These are phyloP conservation scores for Reinhardtius hippoglossoides DNA, from an alignment of 2,113 vertebrate genomes.

Conservation along the genomic window DNA sequence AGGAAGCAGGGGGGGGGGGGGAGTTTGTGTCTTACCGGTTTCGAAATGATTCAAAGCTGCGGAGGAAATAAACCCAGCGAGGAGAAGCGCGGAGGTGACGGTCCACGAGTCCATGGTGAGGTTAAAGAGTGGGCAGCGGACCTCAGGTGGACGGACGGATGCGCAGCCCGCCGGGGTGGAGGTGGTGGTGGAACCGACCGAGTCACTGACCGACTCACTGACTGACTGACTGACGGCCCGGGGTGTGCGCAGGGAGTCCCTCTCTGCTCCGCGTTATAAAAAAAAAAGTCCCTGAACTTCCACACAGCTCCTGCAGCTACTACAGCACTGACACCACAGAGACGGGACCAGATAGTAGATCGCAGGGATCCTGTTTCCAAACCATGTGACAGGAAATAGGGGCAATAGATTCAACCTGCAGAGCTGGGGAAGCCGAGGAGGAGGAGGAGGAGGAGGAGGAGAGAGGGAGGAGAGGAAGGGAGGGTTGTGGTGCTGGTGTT, in stretches of 20 bases:
- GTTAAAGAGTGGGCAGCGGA: not conserved
- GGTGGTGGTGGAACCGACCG: not conserved
- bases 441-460: not conserved
- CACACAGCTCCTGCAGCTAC: slow-evolving; percentile 66
- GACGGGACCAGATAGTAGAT: slow-evolving; percentile 77
- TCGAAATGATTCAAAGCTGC: slow-evolving; percentile 78
- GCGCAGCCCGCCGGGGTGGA: slow-evolving; percentile 55
- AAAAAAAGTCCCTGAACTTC: slow-evolving; percentile 74
- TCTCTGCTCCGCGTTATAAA: slow-evolving; percentile 29
- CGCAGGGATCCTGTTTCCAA: slow-evolving; percentile 84
- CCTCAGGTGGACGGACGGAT: slow-evolving; percentile 76
- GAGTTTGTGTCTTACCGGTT: slow-evolving; percentile 79
- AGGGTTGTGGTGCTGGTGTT: slow-evolving; percentile 11
- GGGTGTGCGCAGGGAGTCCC: slow-evolving; percentile 32
- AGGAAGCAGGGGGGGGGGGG: too few species aligned
- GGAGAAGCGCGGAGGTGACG: slow-evolving; percentile 72
- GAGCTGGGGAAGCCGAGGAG: slow-evolving; percentile 14
- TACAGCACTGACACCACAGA: slow-evolving; percentile 66
- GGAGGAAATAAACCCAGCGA: slow-evolving; percentile 74
- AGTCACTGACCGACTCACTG: not conserved
- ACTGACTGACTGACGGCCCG: not conserved
- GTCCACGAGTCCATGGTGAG: slow-evolving; percentile 80
- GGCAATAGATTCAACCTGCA: slow-evolving; percentile 84
- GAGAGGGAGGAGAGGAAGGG: not conserved
- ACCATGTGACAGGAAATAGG: slow-evolving; percentile 87